These are phyloP conservation scores for Lordiphosa mommai DNA, from an alignment of 1,140 invertebrate species.

Conservation along the genomic window DNA sequence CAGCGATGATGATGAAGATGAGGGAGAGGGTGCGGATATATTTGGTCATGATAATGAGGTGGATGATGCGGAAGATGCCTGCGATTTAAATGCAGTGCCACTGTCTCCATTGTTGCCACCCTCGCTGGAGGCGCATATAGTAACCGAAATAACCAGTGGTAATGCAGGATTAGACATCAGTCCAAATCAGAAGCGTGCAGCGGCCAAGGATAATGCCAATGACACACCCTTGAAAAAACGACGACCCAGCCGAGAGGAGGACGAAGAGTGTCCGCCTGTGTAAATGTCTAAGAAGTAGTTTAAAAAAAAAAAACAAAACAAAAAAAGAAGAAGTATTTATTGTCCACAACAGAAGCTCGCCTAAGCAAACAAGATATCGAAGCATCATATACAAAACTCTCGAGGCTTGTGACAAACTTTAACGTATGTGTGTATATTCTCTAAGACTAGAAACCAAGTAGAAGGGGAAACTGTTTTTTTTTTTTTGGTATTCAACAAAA, in stretches of 20 bases:
- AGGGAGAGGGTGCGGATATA: conserved; percentile 29
- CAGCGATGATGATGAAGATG: conserved; percentile 62
- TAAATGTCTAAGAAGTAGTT: conserved; percentile 53
- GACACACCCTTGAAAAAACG: conserved; percentile 50
- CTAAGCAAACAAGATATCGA: neutral
- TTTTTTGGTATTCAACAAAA: no score
- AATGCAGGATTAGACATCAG: conserved; percentile 12
- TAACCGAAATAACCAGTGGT: conserved; percentile 55
- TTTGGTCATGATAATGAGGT: conserved; percentile 18
- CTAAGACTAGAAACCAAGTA: neutral
- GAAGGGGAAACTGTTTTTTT: no score
- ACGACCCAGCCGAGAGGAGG: conserved; percentile 33
- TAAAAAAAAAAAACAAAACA: no score
- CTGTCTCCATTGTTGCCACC: conserved; percentile 60
- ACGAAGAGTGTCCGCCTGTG: conserved; percentile 37
- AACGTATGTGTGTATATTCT: no score
- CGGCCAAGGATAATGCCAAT: conserved; percentile 15
- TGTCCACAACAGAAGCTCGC: conserved; percentile 53
- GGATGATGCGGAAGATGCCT: conserved; percentile 34
- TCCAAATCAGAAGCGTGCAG: conserved; percentile 44
- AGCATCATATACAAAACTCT: no score
- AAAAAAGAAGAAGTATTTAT: no score
- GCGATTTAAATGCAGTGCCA: conserved; percentile 53
- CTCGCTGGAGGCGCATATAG: conserved; percentile 65
- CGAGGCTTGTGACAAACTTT: neutral